Percentiles rank a stretch among this genome's conserved stretches.
Evolutionary conservation across 1,140 invertebrate genomes (phyloP).

Genomic region (Neodiprion lecontei): DNA sequence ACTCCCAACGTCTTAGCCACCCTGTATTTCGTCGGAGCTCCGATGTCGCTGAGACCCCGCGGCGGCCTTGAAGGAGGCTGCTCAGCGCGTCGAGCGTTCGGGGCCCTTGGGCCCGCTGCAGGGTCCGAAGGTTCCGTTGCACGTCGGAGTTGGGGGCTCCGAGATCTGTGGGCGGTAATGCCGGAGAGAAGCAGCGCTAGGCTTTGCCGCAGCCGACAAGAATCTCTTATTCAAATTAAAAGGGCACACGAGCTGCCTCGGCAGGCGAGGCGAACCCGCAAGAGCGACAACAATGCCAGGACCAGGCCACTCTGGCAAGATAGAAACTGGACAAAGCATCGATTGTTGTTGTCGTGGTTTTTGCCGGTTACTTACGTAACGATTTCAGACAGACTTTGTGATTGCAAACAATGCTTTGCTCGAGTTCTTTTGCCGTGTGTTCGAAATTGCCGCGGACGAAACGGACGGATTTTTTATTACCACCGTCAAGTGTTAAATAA

Average conservation of each 20-base stretch:
- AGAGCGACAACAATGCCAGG: background rate
- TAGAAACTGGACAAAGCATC: background rate
- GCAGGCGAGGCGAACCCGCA: background rate
- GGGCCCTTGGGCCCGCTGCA: background rate
- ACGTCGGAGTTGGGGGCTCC: background rate
- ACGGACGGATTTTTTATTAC: too few species aligned
- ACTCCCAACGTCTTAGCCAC: background rate
- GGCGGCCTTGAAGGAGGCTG: background rate
- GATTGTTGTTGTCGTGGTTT: background rate
- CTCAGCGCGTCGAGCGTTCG: background rate
- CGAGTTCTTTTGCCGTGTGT: too few species aligned
- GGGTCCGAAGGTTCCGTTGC: constrained; percentile 1
- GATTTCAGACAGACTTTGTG: too few species aligned
- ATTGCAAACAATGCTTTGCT: too few species aligned
- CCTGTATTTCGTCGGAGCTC: background rate
- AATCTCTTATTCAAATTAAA: constrained; percentile 5
- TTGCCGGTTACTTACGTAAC: too few species aligned
- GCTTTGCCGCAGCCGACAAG: constrained; percentile 6
- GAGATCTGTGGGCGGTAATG: background rate
- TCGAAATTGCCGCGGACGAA: too few species aligned
- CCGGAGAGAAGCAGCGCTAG: background rate
- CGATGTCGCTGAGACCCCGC: constrained; percentile 3
- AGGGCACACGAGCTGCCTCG: background rate
- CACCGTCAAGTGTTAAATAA: too few species aligned
- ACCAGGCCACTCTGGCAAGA: too few species aligned